phyloP scores from a whole-genome alignment of 2,888 invertebrate genomes.

The Dicroscelio sp. region DNA sequence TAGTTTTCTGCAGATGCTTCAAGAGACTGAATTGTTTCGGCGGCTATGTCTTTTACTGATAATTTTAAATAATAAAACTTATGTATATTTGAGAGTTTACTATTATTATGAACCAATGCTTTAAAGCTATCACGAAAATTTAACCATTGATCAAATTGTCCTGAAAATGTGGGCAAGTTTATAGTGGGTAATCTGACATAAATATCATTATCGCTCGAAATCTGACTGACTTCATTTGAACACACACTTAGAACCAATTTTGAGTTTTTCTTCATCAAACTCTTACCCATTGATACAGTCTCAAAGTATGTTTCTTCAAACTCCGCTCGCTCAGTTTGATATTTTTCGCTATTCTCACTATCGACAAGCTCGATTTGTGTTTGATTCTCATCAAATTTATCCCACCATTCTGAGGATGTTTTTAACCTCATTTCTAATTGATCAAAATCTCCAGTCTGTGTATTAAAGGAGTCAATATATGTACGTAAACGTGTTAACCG shows the following conservation, averaged over 20 bases:
- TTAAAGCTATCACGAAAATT: neutral
- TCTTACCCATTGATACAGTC: neutral
- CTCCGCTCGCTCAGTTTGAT: neutral
- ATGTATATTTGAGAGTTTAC: neutral
- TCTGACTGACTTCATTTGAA: neutral
- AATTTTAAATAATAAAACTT: neutral
- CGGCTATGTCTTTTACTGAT: neutral
- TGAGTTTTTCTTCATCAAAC: neutral
- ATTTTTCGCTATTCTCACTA: neutral
- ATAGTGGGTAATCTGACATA: neutral
- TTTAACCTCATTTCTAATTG: neutral
- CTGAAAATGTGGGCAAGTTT: neutral
- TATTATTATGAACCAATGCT: neutral
- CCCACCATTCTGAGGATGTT: neutral
- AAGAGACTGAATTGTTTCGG: neutral
- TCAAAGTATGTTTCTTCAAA: neutral
- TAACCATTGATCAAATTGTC: neutral
- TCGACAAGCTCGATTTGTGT: neutral
- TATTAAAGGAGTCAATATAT: no score
- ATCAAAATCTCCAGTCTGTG: neutral
- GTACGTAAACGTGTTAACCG: neutral
- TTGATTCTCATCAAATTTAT: neutral
- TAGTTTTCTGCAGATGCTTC: neutral
- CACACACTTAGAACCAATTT: neutral
- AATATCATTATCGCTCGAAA: neutral